phyloP scores from a whole-genome alignment of 2,797 vertebrate genomes.

The Leptodactylus fallax region DNA sequence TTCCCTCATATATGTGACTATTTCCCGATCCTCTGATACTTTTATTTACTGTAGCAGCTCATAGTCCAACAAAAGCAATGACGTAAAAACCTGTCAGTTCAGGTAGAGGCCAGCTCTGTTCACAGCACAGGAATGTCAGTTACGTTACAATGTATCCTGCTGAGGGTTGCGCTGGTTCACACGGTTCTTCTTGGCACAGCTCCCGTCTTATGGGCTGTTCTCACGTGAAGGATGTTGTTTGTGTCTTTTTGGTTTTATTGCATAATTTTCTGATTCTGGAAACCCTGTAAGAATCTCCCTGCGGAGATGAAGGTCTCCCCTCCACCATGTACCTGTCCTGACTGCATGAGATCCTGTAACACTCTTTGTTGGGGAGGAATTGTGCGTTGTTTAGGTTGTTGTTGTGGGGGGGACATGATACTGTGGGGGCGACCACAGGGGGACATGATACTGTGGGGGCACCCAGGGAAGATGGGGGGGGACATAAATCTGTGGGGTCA shows the following conservation, averaged over 20 bases:
- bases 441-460: no score
- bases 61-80: background rate
- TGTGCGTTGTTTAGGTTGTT: no score
- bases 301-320: no score
- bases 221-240: background rate
- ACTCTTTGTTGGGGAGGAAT: no score
- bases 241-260: slow-evolving; percentile 3
- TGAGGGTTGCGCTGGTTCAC: background rate
- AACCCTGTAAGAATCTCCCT: background rate
- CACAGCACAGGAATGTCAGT: background rate
- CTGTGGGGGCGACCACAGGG: no score
- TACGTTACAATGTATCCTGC: background rate
- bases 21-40: background rate
- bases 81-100: background rate
- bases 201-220: background rate
- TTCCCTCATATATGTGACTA: no score
- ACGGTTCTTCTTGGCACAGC: background rate
- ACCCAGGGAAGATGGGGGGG: no score
- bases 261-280: background rate
- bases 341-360: no score
- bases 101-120: background rate
- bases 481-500: no score
- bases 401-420: no score
- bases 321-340: no score
- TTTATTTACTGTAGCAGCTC: background rate